Evolutionary conservation across 2,797 vertebrate species (phyloP).

Genomic region (Siniperca undulata): DNA sequence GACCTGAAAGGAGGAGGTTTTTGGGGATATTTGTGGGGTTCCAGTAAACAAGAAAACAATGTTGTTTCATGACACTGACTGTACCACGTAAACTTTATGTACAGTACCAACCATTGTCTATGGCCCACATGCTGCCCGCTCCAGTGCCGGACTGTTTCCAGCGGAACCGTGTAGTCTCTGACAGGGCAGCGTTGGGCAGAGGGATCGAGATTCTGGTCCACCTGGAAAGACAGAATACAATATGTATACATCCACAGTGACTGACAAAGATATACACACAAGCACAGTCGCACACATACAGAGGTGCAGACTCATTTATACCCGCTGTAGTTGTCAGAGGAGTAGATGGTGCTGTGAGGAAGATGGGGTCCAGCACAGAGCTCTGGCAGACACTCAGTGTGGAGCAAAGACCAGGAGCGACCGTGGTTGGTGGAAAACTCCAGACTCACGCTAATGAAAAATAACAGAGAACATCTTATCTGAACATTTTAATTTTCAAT

Average conservation of each 20-base stretch:
- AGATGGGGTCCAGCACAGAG: constrained; percentile 94
- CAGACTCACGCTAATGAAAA: constrained; percentile 87
- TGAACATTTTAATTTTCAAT: constrained; percentile 24
- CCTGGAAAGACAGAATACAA: constrained; percentile 71
- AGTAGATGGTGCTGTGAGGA: constrained; percentile 96
- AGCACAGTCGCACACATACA: constrained; percentile 7
- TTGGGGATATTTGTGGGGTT: neutral
- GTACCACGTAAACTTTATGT: neutral
- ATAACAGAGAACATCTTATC: constrained; percentile 11
- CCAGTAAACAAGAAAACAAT: neutral
- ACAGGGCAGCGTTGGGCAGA: constrained; percentile 94
- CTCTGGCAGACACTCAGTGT: constrained; percentile 96
- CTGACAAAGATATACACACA: neutral
- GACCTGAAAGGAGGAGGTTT: neutral
- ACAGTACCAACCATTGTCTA: constrained; percentile 83
- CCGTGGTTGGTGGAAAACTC: constrained; percentile 98
- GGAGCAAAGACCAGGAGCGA: constrained; percentile 95
- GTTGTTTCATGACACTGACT: neutral
- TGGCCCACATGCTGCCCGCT: constrained; percentile 94
- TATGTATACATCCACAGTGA: neutral
- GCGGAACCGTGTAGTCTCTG: constrained; percentile 92
- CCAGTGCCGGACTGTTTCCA: constrained; percentile 94
- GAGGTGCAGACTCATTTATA: constrained; percentile 70
- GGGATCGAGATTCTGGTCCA: constrained; percentile 97
- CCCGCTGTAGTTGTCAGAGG: constrained; percentile 99